These are phyloP conservation scores for Oryctolagus cuniculus DNA, from an alignment of 2,113 vertebrate species.

Conservation along the genomic window mOryCun1.1 NC_091438.1:19804501-19805000, in stretches of 20 bases:
- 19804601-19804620: too few relatives aligned
- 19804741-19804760: conserved; percentile 29
- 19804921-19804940: neutral
- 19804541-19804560: rapidly evolving
- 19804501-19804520: neutral
- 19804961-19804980: too few relatives aligned
- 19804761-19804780: neutral
- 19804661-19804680: neutral
- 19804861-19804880: conserved; percentile 30
- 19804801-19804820: conserved; percentile 67
- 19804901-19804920: neutral
- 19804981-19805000: neutral
- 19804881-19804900: conserved; percentile 51
- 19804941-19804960: neutral
- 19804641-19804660: neutral
- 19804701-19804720: conserved; percentile 40
- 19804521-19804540: neutral
- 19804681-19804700: neutral
- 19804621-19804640: neutral
- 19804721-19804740: neutral
- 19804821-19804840: conserved; percentile 61
- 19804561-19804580: neutral
- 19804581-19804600: neutral
- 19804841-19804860: conserved; percentile 49
- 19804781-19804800: conserved; percentile 76